A percentile compares a stretch with the other conserved stretches of the same genome.
Evolutionary conservation across 2,888 invertebrate genomes (phyloP).

Genomic region (Pristionchus mayeri): DNA sequence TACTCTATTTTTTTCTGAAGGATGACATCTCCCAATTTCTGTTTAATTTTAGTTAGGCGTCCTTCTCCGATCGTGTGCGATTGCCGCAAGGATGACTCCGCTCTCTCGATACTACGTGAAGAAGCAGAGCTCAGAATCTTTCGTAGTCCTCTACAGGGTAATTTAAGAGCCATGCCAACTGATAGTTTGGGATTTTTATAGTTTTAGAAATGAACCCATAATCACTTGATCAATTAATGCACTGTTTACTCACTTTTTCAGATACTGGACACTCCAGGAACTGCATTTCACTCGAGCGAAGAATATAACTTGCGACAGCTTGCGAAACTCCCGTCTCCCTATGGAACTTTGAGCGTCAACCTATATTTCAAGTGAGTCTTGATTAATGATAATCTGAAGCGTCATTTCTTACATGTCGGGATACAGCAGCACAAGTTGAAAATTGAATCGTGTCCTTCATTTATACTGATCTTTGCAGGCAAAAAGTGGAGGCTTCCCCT

Average conservation of each 20-base stretch:
- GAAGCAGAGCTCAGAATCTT: slow-evolving; percentile 43
- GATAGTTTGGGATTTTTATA: no score
- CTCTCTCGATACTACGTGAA: slow-evolving; percentile 43
- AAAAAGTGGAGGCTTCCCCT: slow-evolving; percentile 16
- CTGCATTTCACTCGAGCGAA: background rate
- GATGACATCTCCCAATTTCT: background rate
- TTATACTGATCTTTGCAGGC: background rate
- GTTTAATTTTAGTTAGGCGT: slow-evolving; percentile 18
- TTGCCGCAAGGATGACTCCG: slow-evolving; percentile 46
- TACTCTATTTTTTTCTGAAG: background rate
- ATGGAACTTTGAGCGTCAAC: slow-evolving; percentile 10
- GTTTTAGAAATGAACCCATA: background rate
- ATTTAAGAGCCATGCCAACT: no score
- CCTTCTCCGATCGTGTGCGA: slow-evolving; percentile 42
- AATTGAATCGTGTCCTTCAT: no score
- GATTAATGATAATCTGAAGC: no score
- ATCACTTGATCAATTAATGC: background rate
- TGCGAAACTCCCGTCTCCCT: slow-evolving; percentile 27
- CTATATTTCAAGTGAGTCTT: slow-evolving; percentile 29
- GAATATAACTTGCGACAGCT: slow-evolving; percentile 18
- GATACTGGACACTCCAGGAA: background rate
- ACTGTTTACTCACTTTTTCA: background rate
- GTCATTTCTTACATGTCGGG: no score
- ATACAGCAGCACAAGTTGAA: no score
- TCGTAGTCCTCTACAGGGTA: slow-evolving; percentile 38